Evolutionary conservation across 2,888 invertebrate genomes (phyloP).

Genomic region (Stictocephala bisonia): DNA sequence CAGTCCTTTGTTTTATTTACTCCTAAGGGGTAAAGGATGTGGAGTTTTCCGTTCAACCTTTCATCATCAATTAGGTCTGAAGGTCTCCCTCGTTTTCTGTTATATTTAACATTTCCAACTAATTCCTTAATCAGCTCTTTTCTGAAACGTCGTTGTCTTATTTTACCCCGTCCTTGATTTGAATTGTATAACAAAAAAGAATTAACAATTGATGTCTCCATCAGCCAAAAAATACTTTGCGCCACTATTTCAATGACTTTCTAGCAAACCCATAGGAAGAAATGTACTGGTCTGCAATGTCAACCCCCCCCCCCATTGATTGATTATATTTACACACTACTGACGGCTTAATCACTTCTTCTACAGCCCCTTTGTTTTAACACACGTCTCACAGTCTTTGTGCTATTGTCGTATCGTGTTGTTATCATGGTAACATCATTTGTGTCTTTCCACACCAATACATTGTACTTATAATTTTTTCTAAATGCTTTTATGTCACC

Average conservation of each 20-base stretch:
- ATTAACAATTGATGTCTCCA: conserved; percentile 30
- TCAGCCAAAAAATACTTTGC: conserved; percentile 24
- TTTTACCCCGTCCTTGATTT: background rate
- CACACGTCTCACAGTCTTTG: conserved; percentile 5
- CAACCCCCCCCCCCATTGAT: conserved; percentile 29
- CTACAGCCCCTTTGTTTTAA: conserved; percentile 16
- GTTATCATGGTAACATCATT: background rate
- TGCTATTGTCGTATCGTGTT: background rate
- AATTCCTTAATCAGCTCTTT: conserved; percentile 15
- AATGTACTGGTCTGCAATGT: conserved; percentile 40
- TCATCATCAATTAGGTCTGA: background rate
- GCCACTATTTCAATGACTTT: conserved; percentile 25
- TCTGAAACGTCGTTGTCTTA: background rate
- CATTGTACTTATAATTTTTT: background rate
- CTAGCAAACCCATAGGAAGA: conserved; percentile 14
- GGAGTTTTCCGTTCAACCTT: no score
- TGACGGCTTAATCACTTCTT: conserved; percentile 18
- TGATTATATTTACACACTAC: conserved; percentile 24
- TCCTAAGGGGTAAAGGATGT: background rate
- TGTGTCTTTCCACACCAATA: background rate
- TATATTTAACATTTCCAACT: conserved; percentile 1
- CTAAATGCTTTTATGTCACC: background rate
- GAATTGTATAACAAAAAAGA: background rate
- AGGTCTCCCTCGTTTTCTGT: conserved; percentile 13
- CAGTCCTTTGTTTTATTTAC: conserved; percentile 26